Evolutionary conservation across 2,113 vertebrate species (phyloP).

Genomic region (Nettapus auritus): DNA sequence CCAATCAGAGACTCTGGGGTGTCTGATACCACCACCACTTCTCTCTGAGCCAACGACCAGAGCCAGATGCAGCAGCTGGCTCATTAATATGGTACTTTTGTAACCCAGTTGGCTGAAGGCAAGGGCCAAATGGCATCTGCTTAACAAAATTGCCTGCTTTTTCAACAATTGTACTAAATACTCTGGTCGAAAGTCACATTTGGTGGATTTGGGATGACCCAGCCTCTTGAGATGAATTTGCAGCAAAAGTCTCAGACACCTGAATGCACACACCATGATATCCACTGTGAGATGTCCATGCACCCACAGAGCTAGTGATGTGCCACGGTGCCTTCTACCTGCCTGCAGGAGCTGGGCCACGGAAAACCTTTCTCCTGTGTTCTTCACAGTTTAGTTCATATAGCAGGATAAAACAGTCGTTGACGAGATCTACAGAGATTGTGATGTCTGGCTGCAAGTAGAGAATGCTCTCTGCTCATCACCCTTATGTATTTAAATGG

Average conservation of each 20-base stretch:
- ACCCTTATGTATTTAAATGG: background rate
- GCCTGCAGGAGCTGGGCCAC: background rate
- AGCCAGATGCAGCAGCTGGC: background rate
- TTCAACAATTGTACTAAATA: background rate
- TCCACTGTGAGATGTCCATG: background rate
- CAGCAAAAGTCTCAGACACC: background rate
- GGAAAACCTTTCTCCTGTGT: background rate
- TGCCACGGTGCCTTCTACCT: background rate
- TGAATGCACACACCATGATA: background rate
- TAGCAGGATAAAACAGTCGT: background rate
- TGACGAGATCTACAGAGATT: background rate
- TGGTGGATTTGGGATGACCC: background rate
- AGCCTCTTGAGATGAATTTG: background rate
- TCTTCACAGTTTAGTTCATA: background rate
- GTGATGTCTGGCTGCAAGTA: background rate
- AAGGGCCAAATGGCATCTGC: background rate
- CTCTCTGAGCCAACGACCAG: background rate
- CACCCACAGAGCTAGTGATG: accelerated
- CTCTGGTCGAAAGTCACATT: accelerated
- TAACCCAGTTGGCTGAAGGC: background rate
- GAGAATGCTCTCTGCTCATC: background rate
- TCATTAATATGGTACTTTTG: background rate
- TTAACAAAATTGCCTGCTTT: background rate
- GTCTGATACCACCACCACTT: background rate
- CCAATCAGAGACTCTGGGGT: background rate